phyloP scores from a whole-genome alignment of 2,888 invertebrate genomes.

The Hydraecia micacea region DNA sequence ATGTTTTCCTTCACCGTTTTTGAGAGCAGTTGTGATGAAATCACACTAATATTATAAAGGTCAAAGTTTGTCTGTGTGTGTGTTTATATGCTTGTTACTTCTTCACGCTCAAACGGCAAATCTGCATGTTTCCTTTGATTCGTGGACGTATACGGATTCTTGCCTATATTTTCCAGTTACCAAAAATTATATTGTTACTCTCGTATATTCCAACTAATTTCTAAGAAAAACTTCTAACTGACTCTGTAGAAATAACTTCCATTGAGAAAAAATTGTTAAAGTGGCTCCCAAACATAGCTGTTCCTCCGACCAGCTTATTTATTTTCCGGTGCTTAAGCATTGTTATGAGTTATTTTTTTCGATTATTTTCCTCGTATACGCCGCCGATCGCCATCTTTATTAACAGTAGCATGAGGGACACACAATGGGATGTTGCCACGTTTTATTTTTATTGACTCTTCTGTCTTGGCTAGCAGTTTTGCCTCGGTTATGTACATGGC shows the following conservation, averaged over 20 bases:
- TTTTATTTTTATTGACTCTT: conserved; percentile 34
- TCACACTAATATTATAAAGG: too few relatives aligned
- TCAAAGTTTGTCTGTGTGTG: too few relatives aligned
- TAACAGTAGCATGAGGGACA: conserved; percentile 39
- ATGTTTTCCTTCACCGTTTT: too few relatives aligned
- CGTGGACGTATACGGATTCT: neutral
- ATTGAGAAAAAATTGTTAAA: conserved; percentile 46
- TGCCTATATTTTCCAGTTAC: neutral
- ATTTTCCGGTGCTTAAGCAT: conserved; percentile 61
- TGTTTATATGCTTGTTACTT: too few relatives aligned
- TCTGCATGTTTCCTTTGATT: neutral
- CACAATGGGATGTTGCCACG: conserved; percentile 34
- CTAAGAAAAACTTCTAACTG: conserved; percentile 31
- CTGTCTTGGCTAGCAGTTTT: neutral
- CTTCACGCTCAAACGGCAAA: too few relatives aligned
- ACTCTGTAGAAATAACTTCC: conserved; percentile 40
- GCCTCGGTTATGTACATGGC: neutral
- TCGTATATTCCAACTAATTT: too few relatives aligned
- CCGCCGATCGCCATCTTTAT: conserved; percentile 44
- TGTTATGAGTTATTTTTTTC: conserved; percentile 59
- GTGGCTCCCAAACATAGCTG: conserved; percentile 35
- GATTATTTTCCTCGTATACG: conserved; percentile 51
- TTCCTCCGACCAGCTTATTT: conserved; percentile 49
- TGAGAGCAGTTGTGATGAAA: too few relatives aligned
- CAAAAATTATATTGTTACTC: neutral